These are phyloP conservation scores for Egretta garzetta DNA, from an alignment of 2,113 vertebrate species.

Conservation along the genomic window DNA sequence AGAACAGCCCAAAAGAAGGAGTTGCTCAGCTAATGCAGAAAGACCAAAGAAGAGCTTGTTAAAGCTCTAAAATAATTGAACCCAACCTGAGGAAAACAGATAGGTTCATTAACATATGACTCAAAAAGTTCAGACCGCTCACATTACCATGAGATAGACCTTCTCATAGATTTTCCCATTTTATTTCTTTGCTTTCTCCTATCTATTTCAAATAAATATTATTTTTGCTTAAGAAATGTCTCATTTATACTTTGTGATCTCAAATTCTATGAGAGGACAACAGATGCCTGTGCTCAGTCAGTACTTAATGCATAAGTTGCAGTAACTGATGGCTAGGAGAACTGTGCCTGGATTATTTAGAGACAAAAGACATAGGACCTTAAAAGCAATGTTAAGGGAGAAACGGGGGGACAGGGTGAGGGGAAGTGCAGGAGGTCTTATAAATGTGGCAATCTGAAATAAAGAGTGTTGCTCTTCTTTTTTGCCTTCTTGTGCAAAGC, in stretches of 20 bases:
- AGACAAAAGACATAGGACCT: background rate
- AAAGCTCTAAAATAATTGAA: background rate
- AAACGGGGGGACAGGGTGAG: background rate
- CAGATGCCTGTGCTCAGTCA: background rate
- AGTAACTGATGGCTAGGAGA: background rate
- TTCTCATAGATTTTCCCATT: background rate
- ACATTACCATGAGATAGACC: background rate
- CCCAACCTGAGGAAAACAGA: background rate
- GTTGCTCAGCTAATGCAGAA: background rate
- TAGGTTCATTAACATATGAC: background rate
- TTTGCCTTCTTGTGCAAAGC: background rate
- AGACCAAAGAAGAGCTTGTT: background rate
- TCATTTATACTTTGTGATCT: background rate
- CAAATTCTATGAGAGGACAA: background rate
- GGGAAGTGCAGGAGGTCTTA: background rate
- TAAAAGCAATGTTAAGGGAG: background rate
- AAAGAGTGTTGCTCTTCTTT: background rate
- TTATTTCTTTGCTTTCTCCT: background rate
- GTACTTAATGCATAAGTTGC: background rate
- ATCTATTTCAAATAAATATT: background rate
- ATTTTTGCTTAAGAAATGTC: background rate
- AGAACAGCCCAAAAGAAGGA: background rate
- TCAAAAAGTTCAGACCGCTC: background rate
- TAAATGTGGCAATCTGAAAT: background rate
- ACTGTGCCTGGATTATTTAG: background rate